A percentile compares a stretch with the other conserved stretches of the same genome.
Conservation (phyloP, 2,888 invertebrate species). For the Melanargia galathea region DNA sequence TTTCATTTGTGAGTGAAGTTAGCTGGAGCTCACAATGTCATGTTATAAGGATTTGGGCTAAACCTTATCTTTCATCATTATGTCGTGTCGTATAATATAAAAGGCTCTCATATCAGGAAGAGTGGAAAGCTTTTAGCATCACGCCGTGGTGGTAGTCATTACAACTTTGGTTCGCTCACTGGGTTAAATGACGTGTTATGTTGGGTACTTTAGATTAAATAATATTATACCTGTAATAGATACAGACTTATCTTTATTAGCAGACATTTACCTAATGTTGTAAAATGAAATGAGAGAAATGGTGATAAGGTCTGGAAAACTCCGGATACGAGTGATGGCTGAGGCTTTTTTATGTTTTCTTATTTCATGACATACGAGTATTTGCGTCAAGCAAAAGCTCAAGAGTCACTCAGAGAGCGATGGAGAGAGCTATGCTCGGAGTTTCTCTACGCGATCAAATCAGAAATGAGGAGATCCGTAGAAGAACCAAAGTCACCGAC, state of each 20-base stretch:
- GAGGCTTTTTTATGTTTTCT: background rate
- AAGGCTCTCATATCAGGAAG: conserved; percentile 4
- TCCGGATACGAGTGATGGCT: background rate
- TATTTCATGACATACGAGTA: background rate
- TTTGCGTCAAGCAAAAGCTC: too few relatives aligned
- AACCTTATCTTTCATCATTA: background rate
- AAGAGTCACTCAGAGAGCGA: too few relatives aligned
- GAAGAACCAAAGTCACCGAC: too few relatives aligned
- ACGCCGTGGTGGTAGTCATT: conserved; percentile 23
- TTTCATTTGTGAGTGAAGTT: background rate
- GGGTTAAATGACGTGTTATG: conserved; percentile 23
- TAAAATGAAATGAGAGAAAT: conserved; percentile 1
- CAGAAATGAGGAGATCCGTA: too few relatives aligned
- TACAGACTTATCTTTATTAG: conserved; percentile 5
- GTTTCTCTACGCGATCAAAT: too few relatives aligned
- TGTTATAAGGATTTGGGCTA: background rate
- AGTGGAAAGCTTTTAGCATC: conserved; percentile 27
- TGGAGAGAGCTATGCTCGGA: too few relatives aligned
- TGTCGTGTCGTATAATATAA: conserved; percentile 14
- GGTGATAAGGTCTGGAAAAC: background rate
- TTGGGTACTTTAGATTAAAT: conserved; percentile 1
- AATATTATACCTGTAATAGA: conserved; percentile 1
- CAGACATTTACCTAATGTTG: background rate
- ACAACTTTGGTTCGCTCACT: conserved; percentile 23
- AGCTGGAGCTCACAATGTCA: background rate